These are phyloP conservation scores for Tipula unca DNA, from an alignment of 2,888 invertebrate genomes.

Conservation along the genomic window DNA sequence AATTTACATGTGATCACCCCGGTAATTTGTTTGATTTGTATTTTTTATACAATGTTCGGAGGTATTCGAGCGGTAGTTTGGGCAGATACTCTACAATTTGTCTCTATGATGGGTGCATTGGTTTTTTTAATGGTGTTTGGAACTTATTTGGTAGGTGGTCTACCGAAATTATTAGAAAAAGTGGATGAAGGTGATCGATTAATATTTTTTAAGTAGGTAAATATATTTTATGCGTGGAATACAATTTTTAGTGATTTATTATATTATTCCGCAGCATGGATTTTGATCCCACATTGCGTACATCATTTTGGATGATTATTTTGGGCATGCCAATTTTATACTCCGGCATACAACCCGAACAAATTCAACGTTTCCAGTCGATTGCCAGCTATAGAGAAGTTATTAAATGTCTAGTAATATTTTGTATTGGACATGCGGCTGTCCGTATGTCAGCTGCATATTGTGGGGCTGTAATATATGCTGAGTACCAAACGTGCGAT, in stretches of 20 bases:
- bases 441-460: constrained; percentile 50
- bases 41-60: neutral
- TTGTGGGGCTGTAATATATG: constrained; percentile 47
- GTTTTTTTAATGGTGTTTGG: constrained; percentile 45
- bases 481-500: constrained; percentile 47
- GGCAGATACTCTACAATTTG: constrained; percentile 51
- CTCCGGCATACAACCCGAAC: neutral
- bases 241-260: constrained; percentile 22
- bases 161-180: constrained; percentile 49
- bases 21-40: neutral
- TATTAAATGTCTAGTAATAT: constrained; percentile 45
- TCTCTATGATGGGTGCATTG: constrained; percentile 47
- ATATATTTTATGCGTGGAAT: neutral
- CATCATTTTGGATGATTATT: neutral
- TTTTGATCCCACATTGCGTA: neutral
- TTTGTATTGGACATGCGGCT: constrained; percentile 44
- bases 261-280: neutral
- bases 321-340: neutral
- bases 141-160: constrained; percentile 40
- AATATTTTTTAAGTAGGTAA: constrained; percentile 50
- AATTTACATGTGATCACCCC: neutral
- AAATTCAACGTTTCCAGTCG: constrained; percentile 54
- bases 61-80: constrained; percentile 45
- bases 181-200: constrained; percentile 48
- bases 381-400: neutral